Evolutionary conservation across 2,113 vertebrate species (phyloP).

Genomic region (Illadopsis cleaveri): DNA sequence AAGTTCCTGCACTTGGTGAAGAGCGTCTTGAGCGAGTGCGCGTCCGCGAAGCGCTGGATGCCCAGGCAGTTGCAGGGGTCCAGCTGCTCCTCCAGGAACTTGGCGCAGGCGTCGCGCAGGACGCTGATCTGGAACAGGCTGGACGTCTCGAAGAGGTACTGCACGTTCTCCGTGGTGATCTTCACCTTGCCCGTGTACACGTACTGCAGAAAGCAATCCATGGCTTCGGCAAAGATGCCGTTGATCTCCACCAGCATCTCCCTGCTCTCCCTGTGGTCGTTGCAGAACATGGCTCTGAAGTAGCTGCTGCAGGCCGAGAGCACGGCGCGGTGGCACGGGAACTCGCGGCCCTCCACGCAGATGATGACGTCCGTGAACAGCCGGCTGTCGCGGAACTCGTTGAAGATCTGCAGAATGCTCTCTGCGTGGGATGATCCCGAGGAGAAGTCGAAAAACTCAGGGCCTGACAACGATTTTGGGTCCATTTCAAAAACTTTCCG

Average conservation of each 20-base stretch:
- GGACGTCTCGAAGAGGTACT: conserved; percentile 96
- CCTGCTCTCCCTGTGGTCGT: conserved; percentile 90
- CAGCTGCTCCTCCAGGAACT: conserved; percentile 96
- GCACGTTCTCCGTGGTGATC: conserved; percentile 96
- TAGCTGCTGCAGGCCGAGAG: conserved; percentile 95
- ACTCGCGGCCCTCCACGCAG: conserved; percentile 92
- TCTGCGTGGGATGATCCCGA: conserved; percentile 93
- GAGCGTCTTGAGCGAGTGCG: conserved; percentile 91
- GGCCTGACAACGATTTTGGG: conserved; percentile 83
- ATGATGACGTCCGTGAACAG: conserved; percentile 95
- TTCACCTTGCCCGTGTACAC: conserved; percentile 96
- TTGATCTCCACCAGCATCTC: conserved; percentile 97
- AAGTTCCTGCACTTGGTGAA: conserved; percentile 91
- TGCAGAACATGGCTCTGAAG: conserved; percentile 97
- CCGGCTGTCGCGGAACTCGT: conserved; percentile 92
- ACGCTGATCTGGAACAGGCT: conserved; percentile 94
- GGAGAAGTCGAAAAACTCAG: conserved; percentile 92
- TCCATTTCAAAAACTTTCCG: conserved; percentile 98
- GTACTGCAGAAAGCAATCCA: conserved; percentile 96
- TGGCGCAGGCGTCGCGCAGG: conserved; percentile 93
- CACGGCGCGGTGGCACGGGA: conserved; percentile 92
- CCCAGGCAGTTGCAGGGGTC: conserved; percentile 98
- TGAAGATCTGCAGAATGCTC: conserved; percentile 94
- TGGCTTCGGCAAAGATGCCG: conserved; percentile 92
- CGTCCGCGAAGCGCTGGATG: conserved; percentile 94